Evolutionary conservation across 2,113 vertebrate genomes (phyloP), one percentile per base, ranked within the genome.

Genomic region (Apaloderma vittatum): DNA sequence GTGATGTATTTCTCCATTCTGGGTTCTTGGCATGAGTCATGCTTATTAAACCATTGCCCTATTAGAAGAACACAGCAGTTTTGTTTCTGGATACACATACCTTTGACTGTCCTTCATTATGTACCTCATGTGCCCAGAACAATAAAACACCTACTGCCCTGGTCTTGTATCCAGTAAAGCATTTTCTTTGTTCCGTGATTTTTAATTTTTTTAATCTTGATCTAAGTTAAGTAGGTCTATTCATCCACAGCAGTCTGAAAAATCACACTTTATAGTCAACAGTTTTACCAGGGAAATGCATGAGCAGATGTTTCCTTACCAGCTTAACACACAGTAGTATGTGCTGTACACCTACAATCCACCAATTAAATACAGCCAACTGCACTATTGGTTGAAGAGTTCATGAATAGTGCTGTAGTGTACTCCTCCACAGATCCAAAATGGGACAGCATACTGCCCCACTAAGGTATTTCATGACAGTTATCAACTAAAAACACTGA

Each of bases 231-330:
- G 34, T 27, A 27, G 26, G 30, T 43, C 86, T 81, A 90, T 86
- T 92, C 86, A 84, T 76, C 72, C 59, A 95, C 62, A 70, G 72
- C 84, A 63, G 72, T 55, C 49, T 70, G 80, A 94, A 84, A 96
- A 97, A 89, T 6, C 43, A 71, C 40, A 77, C 61, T 94, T 93
- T 90, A 63, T 32, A 59, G 86, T 59, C 77, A 66, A 57, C 75
- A 57, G 54, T 62, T 94, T 88, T 67, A 73, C n/a, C 30, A 68
- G 85, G 86, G 79, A 88, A 78, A 88, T 9, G 27, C 43, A 10
- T 22, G 8, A 9, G 77, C 86, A 90, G 16, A 90, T 72, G 58
- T 78, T 73, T 65, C 91, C 51, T 21, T 59, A 92, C 61, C 54
- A 91, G 63, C 86, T 68, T 83, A 93, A 95, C 86, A n/a, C 14